These are phyloP conservation scores for Heloderma charlesbogerti DNA, from an alignment of 2,113 vertebrate genomes.

Conservation along the genomic window DNA sequence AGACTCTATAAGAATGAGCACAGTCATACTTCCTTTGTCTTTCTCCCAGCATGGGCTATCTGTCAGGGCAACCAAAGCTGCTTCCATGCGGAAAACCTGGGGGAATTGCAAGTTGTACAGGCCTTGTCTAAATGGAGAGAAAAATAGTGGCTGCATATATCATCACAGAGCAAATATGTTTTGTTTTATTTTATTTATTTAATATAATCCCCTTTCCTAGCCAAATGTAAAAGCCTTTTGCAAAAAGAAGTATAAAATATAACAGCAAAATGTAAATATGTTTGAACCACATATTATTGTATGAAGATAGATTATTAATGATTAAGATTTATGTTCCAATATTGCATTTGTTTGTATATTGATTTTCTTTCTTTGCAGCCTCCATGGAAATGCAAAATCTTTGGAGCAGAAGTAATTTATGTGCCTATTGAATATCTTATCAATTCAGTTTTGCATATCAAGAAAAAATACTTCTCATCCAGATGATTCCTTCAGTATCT, in stretches of 20 bases:
- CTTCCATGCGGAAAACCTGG: background rate
- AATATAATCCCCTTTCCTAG: background rate
- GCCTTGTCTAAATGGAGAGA: background rate
- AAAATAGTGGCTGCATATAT: background rate
- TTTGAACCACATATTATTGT: background rate
- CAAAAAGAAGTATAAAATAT: background rate
- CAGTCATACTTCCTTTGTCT: background rate
- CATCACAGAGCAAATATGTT: conserved; percentile 7
- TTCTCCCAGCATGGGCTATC: background rate
- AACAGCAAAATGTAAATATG: background rate
- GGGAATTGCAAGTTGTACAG: background rate
- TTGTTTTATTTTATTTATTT: background rate
- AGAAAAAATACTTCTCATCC: conserved; percentile 13
- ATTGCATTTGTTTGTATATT: conserved; percentile 10
- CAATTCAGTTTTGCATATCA: conserved; percentile 41
- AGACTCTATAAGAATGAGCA: background rate
- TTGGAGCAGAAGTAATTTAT: conserved; percentile 6
- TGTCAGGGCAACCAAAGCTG: background rate
- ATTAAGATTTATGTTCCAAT: conserved; percentile 11
- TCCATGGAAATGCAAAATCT: background rate
- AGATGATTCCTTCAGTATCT: conserved; percentile 19
- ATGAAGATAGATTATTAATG: background rate
- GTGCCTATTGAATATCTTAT: conserved; percentile 16
- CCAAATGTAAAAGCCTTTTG: background rate
- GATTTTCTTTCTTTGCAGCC: conserved; percentile 7